Conservation (phyloP, 1,140 invertebrate species). For the Ladona fulva region DNA sequence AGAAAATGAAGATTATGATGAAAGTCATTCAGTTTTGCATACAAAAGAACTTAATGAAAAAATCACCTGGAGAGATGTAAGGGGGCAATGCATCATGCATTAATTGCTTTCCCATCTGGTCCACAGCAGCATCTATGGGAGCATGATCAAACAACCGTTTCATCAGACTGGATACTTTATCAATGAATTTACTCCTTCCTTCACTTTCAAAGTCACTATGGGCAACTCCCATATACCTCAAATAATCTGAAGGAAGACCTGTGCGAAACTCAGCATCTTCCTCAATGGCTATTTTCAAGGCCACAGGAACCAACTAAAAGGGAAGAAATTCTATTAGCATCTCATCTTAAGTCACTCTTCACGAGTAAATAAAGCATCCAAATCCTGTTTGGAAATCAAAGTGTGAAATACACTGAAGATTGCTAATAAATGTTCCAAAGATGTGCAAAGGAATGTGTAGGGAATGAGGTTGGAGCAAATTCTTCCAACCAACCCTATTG, state of each 20-base stretch:
- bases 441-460: too few species aligned
- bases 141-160: constrained; percentile 51
- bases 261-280: constrained; percentile 61
- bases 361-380: too few species aligned
- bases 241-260: constrained; percentile 72
- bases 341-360: too few species aligned
- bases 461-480: too few species aligned
- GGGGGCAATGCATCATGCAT: constrained; percentile 86
- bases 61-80: constrained; percentile 46
- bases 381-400: too few species aligned
- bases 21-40: too few species aligned
- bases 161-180: constrained; percentile 52
- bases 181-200: constrained; percentile 44
- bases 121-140: constrained; percentile 72
- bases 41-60: too few species aligned
- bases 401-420: constrained; percentile 16
- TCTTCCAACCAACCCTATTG: background rate
- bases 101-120: constrained; percentile 72
- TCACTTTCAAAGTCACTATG: constrained; percentile 42
- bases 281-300: constrained; percentile 60
- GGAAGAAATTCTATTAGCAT: background rate
- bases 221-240: constrained; percentile 60
- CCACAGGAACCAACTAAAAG: constrained; percentile 56
- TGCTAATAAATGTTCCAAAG: too few species aligned
- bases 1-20: too few species aligned